Evolutionary conservation across 1,140 invertebrate genomes (phyloP).

Genomic region (Frieseomelitta varia): DNA sequence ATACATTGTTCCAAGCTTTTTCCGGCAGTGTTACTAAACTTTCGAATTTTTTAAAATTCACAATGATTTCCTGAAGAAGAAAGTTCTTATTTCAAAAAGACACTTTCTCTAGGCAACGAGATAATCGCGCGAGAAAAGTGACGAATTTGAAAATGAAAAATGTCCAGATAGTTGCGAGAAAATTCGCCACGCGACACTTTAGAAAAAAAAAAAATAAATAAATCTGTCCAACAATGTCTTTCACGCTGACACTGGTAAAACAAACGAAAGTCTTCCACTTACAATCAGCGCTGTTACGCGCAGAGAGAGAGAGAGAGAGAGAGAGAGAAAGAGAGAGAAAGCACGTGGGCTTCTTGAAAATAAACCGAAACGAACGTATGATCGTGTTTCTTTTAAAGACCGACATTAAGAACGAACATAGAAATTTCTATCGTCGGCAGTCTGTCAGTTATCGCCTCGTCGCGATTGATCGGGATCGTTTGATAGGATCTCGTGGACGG

Average conservation of each 20-base stretch:
- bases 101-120: too few relatives aligned
- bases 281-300: neutral
- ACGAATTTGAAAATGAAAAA: too few relatives aligned
- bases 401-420: neutral
- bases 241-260: neutral
- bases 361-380: neutral
- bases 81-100: too few relatives aligned
- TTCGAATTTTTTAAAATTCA: too few relatives aligned
- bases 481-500: conserved; percentile 44
- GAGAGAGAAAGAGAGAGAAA: neutral
- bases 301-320: neutral
- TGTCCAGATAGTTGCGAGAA: too few relatives aligned
- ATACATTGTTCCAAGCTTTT: too few relatives aligned
- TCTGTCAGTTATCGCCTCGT: neutral
- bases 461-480: conserved; percentile 35
- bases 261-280: neutral
- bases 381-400: neutral
- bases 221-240: neutral
- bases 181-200: too few relatives aligned
- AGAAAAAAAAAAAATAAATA: too few relatives aligned
- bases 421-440: neutral
- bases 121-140: too few relatives aligned
- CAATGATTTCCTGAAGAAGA: too few relatives aligned
- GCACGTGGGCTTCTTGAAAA: neutral
- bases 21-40: too few relatives aligned